Percentiles rank a stretch among this genome's conserved stretches.
Conservation (phyloP, 1,140 invertebrate genomes). For the Cotesia glomerata region DNA sequence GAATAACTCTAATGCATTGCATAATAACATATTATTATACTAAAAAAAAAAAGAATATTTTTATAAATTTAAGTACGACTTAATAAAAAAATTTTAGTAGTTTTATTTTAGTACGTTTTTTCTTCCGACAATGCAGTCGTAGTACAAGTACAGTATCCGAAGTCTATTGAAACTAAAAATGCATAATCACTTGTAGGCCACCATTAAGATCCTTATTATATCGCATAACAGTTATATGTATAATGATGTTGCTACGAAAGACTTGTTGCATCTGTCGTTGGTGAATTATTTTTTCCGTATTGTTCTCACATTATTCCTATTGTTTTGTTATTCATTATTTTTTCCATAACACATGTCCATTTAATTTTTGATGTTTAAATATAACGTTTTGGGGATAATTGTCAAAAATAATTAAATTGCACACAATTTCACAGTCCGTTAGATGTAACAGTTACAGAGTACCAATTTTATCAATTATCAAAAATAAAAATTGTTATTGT, state of each 20-base stretch:
- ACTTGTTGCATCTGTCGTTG: constrained; percentile 11
- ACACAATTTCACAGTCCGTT: neutral
- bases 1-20: too few species aligned
- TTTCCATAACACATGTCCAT: neutral
- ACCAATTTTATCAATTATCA: too few species aligned
- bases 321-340: neutral
- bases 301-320: neutral
- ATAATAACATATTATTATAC: too few species aligned
- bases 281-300: neutral
- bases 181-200: constrained; percentile 5
- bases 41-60: too few species aligned
- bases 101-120: too few species aligned
- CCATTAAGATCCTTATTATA: constrained; percentile 11
- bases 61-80: too few species aligned
- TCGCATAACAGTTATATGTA: neutral
- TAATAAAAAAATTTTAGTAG: too few species aligned
- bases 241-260: constrained; percentile 5
- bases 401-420: neutral
- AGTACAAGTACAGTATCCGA: neutral
- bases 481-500: too few species aligned
- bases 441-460: too few species aligned
- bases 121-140: too few species aligned
- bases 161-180: neutral
- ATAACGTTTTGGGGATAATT: too few species aligned
- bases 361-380: neutral